Conservation (phyloP, 2,113 vertebrate species). For the Anguilla rostrata region DNA sequence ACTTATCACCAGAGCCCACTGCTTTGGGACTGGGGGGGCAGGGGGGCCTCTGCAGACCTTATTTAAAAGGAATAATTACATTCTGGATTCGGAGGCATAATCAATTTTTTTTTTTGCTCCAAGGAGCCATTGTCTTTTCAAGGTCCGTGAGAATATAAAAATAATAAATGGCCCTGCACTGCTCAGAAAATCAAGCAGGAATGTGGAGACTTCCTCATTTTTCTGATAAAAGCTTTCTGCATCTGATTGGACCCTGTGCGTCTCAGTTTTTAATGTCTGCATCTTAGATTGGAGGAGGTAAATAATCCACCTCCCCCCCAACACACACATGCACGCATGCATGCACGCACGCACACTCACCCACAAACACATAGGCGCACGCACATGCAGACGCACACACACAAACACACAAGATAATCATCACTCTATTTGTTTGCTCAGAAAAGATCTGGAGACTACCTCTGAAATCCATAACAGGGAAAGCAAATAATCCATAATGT, state of each 20-base stretch:
- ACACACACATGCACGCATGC: neutral
- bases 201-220: neutral
- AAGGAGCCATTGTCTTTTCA: neutral
- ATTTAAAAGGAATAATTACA: neutral
- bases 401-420: neutral
- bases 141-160: neutral
- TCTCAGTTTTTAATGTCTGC: neutral
- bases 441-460: neutral
- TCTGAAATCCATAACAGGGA: neutral
- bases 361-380: no score
- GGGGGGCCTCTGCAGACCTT: neutral
- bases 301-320: neutral
- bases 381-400: neutral
- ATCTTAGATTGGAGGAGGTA: neutral
- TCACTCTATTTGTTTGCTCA: neutral
- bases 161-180: neutral
- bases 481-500: slow-evolving; percentile 20
- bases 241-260: neutral
- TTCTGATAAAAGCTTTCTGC: neutral
- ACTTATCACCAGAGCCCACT: neutral
- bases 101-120: neutral
- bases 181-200: neutral
- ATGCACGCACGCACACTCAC: neutral
- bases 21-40: neutral
- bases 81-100: neutral